Evolutionary conservation across 2,888 invertebrate species (phyloP), one percentile per base, ranked within the genome.

Genomic region (Hyposoter didymator): DNA sequence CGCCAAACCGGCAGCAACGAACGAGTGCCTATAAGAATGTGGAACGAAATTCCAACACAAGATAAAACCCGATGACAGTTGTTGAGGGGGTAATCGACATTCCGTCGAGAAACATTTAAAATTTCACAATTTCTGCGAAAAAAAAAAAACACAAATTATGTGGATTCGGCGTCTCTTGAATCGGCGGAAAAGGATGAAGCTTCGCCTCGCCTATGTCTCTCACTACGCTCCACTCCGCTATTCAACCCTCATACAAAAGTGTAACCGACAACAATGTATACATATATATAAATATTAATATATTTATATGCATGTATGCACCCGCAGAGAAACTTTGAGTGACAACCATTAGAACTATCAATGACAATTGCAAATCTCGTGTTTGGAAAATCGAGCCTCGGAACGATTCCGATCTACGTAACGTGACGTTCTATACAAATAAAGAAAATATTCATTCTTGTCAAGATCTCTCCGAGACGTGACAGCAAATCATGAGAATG

Each of bases 131-230:
- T 10, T 28, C 62, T n/a, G 12, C 19, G 47, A 72, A 14, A 70
- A 7, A 79, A 72, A 14, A 70, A 7, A 79, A 35, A 28, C 39
- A 70, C n/a, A 47, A 39, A 70, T 82, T 72, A 62, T 66, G 49
- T 76, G 55, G 17, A 49, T 76, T 80, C 79, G 85, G 84, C 88
- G 91, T 93, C 93, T 93, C 93, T 94, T 92, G 92, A 93, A 93
- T 92, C 91, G 90, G 91, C 91, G 85, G 81, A 89, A 90, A 91
- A 89, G 91, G 92, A 92, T 92, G 91, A 93, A 91, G 93, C 93
- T 94, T 94, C 90, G 94, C 94, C 92, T 94, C 91, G 93, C 93
- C 92, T 93, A 90, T 93, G 93, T 94, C 92, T 93, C 89, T 92
- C 93, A 93, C 93, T 92, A 91, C 91, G 93, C 93, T 93, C 93